Evolutionary conservation across 2,113 vertebrate species (phyloP).

Genomic region (Tupaia tana): DNA sequence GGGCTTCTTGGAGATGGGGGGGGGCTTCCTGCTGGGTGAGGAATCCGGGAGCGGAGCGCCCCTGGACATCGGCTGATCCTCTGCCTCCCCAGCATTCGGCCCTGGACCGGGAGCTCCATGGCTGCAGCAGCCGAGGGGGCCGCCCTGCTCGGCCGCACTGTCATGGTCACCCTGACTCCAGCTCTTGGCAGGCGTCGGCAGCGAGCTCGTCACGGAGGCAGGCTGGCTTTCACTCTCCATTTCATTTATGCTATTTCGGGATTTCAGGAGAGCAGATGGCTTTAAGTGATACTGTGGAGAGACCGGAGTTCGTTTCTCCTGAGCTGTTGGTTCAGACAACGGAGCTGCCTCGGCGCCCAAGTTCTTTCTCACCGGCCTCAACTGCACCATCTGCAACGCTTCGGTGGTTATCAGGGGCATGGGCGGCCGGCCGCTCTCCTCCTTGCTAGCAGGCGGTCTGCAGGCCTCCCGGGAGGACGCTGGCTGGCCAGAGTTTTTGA

Average conservation of each 20-base stretch:
- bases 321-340: slow-evolving; percentile 79
- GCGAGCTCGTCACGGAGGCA: slow-evolving; percentile 84
- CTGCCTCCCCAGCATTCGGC: slow-evolving; percentile 50
- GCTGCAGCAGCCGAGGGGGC: slow-evolving; percentile 45
- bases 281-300: slow-evolving; percentile 80
- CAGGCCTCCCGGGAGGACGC: slow-evolving; percentile 71
- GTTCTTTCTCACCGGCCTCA: slow-evolving; percentile 91
- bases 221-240: slow-evolving; percentile 84
- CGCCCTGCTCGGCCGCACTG: background rate
- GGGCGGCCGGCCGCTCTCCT: slow-evolving; percentile 81
- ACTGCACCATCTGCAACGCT: slow-evolving; percentile 93
- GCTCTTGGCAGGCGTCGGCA: slow-evolving; percentile 82
- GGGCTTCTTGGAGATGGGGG: slow-evolving; percentile 95
- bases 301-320: slow-evolving; percentile 83
- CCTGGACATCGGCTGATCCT: slow-evolving; percentile 50
- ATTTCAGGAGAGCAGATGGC: slow-evolving; percentile 85
- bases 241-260: slow-evolving; percentile 83
- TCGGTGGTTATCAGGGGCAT: slow-evolving; percentile 94
- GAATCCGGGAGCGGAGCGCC: slow-evolving; percentile 65
- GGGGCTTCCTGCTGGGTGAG: slow-evolving; percentile 92
- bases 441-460: slow-evolving; percentile 75
- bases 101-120: slow-evolving; percentile 7
- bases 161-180: slow-evolving; percentile 74
- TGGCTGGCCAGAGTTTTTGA: slow-evolving; percentile 70
- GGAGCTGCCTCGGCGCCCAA: slow-evolving; percentile 79